Base-by-base conservation (phyloP, 2,888 invertebrate genomes). In the Hydrotaea diabolus region DNA sequence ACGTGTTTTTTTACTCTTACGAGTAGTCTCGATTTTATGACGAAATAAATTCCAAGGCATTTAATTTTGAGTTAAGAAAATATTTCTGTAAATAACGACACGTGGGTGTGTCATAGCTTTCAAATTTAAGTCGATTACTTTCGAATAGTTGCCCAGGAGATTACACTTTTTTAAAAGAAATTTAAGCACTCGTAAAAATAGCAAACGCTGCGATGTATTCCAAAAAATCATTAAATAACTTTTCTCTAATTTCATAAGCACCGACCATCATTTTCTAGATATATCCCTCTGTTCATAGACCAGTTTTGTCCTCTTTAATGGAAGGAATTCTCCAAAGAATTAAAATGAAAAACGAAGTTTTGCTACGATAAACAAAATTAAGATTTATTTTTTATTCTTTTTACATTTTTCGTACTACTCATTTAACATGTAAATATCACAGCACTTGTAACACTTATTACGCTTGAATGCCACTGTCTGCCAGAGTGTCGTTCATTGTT, bases 371-470 rank as follows among this genome's bases (percentile, higher is more conserved):
- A 49, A 49, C n/a, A 49, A 49, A 49, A 49, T 49, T n/a, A 15
- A 49, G 7, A 49, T 49, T 13, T 15, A 31, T 31, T 49, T 49
- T 15, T 39, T 15, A n/a, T 15, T 49, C n/a, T 19, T 43, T 66
- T 31, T 31, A 31, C 7, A 31, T 31, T 31, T 31, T 77, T 69
- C 17, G 13, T 39, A 8, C 5, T 26, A 64, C 75, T 76, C 49
- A 83, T 83, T 83, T 80, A 77, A 73, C 57, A 80, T 77, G 71
- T 53, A 73, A 83, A 80, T 83, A 80, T 62, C 46, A 23, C 36
- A 53, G 80, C 66, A 59, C 80, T 79, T 80, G 66, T 77, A 83
- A 57, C 55, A 72, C 76, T 76, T 77, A 73, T 69, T 49, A 80
- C 73, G 39, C 83, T 77, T 77, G 57, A 80, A 49, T 83, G 77